These are phyloP conservation scores for Morus bassanus DNA, from an alignment of 2,797 vertebrate genomes.

Conservation along the genomic window DNA sequence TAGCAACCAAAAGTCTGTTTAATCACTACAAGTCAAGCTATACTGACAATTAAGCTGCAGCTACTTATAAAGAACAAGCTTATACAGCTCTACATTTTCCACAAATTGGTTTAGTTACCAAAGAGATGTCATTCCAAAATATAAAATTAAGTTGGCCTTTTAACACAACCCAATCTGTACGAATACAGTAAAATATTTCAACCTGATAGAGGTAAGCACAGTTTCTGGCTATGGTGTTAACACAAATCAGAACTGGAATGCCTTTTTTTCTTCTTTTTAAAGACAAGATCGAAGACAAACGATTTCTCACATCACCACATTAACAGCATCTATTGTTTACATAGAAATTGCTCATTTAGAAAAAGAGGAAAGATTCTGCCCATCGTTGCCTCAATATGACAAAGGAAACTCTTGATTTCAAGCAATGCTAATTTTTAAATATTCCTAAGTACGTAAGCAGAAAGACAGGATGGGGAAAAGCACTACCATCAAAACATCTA, in stretches of 20 bases:
- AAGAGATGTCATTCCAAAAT: neutral
- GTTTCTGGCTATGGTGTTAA: neutral
- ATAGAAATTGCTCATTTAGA: neutral
- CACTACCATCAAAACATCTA: neutral
- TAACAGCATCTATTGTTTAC: neutral
- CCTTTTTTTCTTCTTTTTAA: neutral
- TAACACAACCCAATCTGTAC: neutral
- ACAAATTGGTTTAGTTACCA: neutral
- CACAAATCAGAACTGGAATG: neutral
- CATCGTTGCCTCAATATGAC: neutral
- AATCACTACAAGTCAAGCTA: neutral
- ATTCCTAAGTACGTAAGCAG: neutral
- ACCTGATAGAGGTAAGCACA: neutral
- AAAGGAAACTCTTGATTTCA: neutral
- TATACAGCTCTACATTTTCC: neutral
- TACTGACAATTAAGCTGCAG: neutral
- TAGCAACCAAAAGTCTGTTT: neutral
- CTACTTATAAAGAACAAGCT: neutral
- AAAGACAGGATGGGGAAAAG: neutral
- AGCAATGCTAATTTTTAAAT: neutral
- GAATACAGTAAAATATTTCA: neutral
- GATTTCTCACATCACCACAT: neutral
- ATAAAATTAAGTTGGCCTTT: neutral
- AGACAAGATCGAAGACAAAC: neutral
- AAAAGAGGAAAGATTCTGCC: neutral